Evolutionary conservation across 2,888 invertebrate species (phyloP).

Genomic region (Cybosia mesomella): DNA sequence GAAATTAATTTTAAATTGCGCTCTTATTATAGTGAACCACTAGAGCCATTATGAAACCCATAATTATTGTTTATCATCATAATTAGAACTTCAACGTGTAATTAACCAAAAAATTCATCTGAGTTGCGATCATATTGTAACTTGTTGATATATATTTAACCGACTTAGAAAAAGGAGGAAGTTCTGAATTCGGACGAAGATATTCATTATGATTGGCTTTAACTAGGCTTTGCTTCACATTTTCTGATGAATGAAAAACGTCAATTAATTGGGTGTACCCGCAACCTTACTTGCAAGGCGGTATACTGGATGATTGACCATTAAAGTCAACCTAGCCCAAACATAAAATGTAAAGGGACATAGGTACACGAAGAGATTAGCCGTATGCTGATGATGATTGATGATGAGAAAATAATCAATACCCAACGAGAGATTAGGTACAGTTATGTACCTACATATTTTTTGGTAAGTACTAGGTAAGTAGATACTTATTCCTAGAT

Average conservation of each 20-base stretch:
- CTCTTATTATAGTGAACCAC: conserved; percentile 50
- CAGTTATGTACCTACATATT: not conserved
- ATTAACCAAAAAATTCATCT: conserved; percentile 34
- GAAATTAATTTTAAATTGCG: conserved; percentile 53
- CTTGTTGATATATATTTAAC: not conserved
- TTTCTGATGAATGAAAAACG: not conserved
- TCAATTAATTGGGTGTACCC: no score
- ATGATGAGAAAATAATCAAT: not conserved
- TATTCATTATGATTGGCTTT: not conserved
- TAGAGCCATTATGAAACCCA: conserved; percentile 33
- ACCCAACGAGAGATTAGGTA: not conserved
- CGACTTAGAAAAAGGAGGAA: no score
- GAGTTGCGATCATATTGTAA: conserved; percentile 4
- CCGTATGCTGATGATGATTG: no score
- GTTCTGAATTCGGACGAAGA: no score
- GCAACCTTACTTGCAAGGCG: no score
- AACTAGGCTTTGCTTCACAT: not conserved
- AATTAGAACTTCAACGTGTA: conserved; percentile 36
- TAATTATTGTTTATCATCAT: conserved; percentile 51
- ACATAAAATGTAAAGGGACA: no score
- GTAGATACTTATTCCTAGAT: not conserved
- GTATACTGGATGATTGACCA: no score
- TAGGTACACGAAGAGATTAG: no score
- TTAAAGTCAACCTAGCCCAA: no score
- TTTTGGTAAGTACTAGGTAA: no score